Evolutionary conservation across 2,888 invertebrate species (phyloP).

Genomic region (Eurois occulta): DNA sequence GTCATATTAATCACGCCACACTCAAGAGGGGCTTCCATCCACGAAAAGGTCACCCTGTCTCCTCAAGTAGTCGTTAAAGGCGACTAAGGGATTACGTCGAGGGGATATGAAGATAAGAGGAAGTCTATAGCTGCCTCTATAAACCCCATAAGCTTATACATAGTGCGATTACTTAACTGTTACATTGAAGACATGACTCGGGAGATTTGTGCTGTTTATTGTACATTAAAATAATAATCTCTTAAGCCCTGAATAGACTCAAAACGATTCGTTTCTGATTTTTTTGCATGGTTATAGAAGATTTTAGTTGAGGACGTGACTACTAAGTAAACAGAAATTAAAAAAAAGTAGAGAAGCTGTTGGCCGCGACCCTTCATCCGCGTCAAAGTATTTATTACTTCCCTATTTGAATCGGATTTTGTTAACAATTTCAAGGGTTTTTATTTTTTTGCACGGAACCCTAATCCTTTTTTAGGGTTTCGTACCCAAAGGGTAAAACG

Average conservation of each 20-base stretch:
- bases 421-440: too few species aligned
- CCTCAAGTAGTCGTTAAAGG: slow-evolving; percentile 32
- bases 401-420: too few species aligned
- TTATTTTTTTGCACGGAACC: too few species aligned
- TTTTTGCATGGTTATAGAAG: neutral
- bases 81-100: slow-evolving; percentile 37
- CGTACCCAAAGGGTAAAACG: too few species aligned
- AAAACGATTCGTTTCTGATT: neutral
- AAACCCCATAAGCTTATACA: slow-evolving; percentile 7
- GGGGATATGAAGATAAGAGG: slow-evolving; percentile 37
- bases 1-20: slow-evolving; percentile 13
- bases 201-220: neutral
- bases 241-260: neutral
- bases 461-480: too few species aligned
- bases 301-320: neutral
- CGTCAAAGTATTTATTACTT: too few species aligned
- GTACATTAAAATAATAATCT: neutral
- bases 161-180: neutral
- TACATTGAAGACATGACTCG: neutral
- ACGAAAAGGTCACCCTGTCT: slow-evolving; percentile 19
- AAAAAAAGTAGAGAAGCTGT: too few species aligned
- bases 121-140: neutral
- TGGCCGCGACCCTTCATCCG: too few species aligned
- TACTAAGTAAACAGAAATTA: neutral
- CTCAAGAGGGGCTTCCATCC: neutral